Evolutionary conservation across 2,888 invertebrate genomes (phyloP).

Genomic region (Dascillus cervinus): DNA sequence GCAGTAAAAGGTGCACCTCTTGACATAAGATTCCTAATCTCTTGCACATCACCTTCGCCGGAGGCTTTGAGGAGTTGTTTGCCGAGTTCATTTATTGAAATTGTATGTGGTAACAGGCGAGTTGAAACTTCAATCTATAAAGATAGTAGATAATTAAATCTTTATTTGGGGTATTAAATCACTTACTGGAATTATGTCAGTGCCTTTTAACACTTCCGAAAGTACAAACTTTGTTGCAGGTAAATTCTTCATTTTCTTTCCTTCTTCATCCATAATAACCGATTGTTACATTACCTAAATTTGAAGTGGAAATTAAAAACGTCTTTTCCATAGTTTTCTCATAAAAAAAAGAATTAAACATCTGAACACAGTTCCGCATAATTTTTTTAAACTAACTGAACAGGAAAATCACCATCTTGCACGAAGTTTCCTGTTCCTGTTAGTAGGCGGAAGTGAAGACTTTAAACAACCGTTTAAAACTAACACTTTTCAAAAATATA

Average conservation of each 20-base stretch:
- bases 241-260: slow-evolving; percentile 6
- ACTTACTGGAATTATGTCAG: slow-evolving; percentile 43
- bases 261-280: slow-evolving; percentile 8
- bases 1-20: slow-evolving; percentile 88
- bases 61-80: slow-evolving; percentile 75
- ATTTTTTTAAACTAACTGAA: slow-evolving; percentile 21
- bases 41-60: slow-evolving; percentile 67
- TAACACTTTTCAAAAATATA: slow-evolving; percentile 19
- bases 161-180: too few species aligned
- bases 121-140: slow-evolving; percentile 28
- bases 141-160: too few species aligned
- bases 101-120: slow-evolving; percentile 24
- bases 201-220: slow-evolving; percentile 26
- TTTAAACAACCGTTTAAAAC: slow-evolving; percentile 28
- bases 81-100: slow-evolving; percentile 67
- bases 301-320: slow-evolving; percentile 1
- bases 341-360: slow-evolving; percentile 1
- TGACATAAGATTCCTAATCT: slow-evolving; percentile 69
- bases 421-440: slow-evolving; percentile 57
- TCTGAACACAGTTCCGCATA: slow-evolving; percentile 6
- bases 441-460: slow-evolving; percentile 40
- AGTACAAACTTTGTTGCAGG: slow-evolving; percentile 19
- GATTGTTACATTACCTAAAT: neutral
- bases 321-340: slow-evolving; percentile 6
- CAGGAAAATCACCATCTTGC: slow-evolving; percentile 46